These are phyloP conservation scores for Hypercompe scribonia DNA, from an alignment of 2,888 invertebrate species.

Conservation along the genomic window DNA sequence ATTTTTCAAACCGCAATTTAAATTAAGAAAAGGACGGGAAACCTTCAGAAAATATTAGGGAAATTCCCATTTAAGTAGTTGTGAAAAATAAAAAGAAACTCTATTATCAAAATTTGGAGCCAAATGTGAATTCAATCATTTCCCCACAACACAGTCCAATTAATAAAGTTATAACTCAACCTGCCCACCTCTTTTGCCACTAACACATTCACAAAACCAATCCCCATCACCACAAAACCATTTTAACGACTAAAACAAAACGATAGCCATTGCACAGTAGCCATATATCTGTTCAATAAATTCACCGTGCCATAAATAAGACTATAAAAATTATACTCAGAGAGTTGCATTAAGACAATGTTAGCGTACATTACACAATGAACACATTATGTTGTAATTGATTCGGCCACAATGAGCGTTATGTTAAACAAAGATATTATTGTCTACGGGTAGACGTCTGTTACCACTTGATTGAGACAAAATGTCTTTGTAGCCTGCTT, in stretches of 20 bases:
- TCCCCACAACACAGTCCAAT: background rate
- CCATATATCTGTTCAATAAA: conserved; percentile 83
- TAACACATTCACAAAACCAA: background rate
- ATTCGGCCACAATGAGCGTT: conserved; percentile 84
- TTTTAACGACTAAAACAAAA: conserved; percentile 66
- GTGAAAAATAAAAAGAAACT: background rate
- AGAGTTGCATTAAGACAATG: conserved; percentile 85
- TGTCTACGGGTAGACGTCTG: conserved; percentile 85
- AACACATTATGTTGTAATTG: conserved; percentile 84
- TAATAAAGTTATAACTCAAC: background rate
- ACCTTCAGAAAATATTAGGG: background rate
- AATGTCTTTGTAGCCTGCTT: conserved; percentile 82
- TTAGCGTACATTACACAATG: conserved; percentile 80
- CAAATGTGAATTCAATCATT: background rate
- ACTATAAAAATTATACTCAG: conserved; percentile 84
- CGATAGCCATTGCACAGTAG: conserved; percentile 60
- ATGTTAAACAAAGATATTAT: conserved; percentile 79
- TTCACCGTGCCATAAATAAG: conserved; percentile 80
- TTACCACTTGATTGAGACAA: conserved; percentile 85
- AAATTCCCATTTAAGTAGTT: background rate
- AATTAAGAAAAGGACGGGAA: background rate
- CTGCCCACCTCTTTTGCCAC: background rate
- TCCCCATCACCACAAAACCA: conserved; percentile 50
- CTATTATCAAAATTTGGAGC: background rate
- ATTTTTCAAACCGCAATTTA: background rate